Conservation (phyloP, 2,888 invertebrate species). For the Teinopalpus imperialis region DNA sequence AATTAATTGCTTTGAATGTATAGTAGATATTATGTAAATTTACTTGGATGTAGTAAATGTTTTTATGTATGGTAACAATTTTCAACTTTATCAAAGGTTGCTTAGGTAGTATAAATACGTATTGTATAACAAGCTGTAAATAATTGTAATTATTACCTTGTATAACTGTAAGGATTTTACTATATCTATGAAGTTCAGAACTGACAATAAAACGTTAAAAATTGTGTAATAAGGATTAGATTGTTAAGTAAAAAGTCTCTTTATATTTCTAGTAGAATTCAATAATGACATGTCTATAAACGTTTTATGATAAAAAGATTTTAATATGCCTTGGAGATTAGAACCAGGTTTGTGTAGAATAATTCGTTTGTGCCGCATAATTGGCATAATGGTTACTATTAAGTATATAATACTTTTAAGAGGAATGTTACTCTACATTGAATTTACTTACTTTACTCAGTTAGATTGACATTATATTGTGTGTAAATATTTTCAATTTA, state of each 20-base stretch:
- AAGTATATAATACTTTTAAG: too few relatives aligned
- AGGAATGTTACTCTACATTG: too few relatives aligned
- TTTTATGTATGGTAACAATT: slow-evolving; percentile 43
- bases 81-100: slow-evolving; percentile 43
- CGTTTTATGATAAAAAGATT: not conserved
- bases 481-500: too few relatives aligned
- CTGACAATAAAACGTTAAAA: slow-evolving; percentile 77
- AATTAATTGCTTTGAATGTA: slow-evolving; percentile 64
- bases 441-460: too few relatives aligned
- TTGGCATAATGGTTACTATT: too few relatives aligned
- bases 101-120: slow-evolving; percentile 20
- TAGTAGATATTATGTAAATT: slow-evolving; percentile 48
- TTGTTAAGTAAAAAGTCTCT: slow-evolving; percentile 56
- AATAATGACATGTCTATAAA: slow-evolving; percentile 22
- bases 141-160: slow-evolving; percentile 34
- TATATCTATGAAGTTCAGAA: slow-evolving; percentile 70
- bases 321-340: not conserved
- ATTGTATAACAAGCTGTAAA: slow-evolving; percentile 37
- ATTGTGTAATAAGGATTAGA: slow-evolving; percentile 55
- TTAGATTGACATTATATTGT: too few relatives aligned
- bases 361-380: too few relatives aligned
- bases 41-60: slow-evolving; percentile 43
- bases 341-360: not conserved
- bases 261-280: slow-evolving; percentile 57
- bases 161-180: slow-evolving; percentile 35